Evolutionary conservation across 2,797 vertebrate species (phyloP).

Genomic region (Spinibarbus caldwelli): DNA sequence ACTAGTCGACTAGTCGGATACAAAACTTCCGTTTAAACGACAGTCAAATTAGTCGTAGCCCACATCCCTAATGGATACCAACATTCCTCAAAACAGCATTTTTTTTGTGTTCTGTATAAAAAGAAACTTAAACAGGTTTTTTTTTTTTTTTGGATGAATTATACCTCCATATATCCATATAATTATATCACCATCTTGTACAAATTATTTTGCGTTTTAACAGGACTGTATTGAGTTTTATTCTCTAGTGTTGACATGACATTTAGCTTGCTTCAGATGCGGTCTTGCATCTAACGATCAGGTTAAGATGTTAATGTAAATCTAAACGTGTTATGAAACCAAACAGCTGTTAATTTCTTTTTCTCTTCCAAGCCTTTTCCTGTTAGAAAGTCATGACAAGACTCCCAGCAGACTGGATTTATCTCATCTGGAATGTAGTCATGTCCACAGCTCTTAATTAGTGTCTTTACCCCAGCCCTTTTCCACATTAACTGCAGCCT

Average conservation of each 20-base stretch:
- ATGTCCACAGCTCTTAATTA: slow-evolving; percentile 45
- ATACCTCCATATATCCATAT: neutral
- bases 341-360: slow-evolving; percentile 24
- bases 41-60: no score
- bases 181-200: neutral
- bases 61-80: no score
- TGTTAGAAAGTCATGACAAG: slow-evolving; percentile 6
- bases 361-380: slow-evolving; percentile 10
- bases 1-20: no score
- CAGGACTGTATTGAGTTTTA: neutral
- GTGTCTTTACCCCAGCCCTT: slow-evolving; percentile 7
- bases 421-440: slow-evolving; percentile 36
- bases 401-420: slow-evolving; percentile 10
- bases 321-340: slow-evolving; percentile 15
- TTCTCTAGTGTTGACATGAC: neutral
- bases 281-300: neutral
- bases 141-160: neutral
- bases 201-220: neutral
- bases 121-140: neutral
- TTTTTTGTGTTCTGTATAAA: neutral
- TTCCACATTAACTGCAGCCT: slow-evolving; percentile 19
- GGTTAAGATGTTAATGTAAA: neutral
- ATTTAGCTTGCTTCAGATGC: neutral
- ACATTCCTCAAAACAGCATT: neutral
- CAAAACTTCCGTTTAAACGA: no score